Evolutionary conservation across 2,797 vertebrate genomes (phyloP).

Genomic region (Hylomyscus alleni): DNA sequence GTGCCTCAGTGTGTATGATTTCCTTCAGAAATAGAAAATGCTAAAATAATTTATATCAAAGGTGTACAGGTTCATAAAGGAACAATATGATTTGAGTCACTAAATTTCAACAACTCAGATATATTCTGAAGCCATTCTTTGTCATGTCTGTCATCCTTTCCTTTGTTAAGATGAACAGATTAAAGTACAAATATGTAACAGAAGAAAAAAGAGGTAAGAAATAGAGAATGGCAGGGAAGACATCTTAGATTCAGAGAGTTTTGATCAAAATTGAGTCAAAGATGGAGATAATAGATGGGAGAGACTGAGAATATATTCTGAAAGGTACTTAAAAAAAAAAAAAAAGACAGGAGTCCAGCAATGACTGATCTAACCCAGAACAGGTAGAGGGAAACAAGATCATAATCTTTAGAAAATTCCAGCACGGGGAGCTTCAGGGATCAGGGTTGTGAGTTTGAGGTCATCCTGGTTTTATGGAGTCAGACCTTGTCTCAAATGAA

Average conservation of each 20-base stretch:
- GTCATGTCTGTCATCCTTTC: background rate
- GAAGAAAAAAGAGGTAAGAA: background rate
- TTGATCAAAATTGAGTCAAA: background rate
- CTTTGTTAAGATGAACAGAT: background rate
- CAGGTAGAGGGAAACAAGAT: background rate
- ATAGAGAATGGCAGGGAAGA: background rate
- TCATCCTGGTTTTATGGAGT: background rate
- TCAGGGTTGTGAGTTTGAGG: background rate
- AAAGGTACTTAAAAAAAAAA: background rate
- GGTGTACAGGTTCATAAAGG: background rate
- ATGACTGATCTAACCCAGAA: background rate
- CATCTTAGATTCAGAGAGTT: background rate
- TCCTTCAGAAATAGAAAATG: background rate
- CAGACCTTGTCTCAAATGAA: background rate
- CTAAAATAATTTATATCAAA: background rate
- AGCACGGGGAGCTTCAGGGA: background rate
- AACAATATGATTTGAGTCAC: background rate
- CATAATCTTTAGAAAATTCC: background rate
- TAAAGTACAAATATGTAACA: background rate
- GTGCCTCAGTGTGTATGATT: background rate
- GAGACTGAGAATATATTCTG: background rate
- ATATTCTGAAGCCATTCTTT: background rate
- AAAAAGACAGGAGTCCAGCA: background rate
- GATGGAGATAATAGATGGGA: background rate
- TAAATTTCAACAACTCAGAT: background rate